These are phyloP conservation scores for Halocynthia aurantium DNA, from an alignment of 23 tunicate species.

Conservation along the genomic window DNA sequence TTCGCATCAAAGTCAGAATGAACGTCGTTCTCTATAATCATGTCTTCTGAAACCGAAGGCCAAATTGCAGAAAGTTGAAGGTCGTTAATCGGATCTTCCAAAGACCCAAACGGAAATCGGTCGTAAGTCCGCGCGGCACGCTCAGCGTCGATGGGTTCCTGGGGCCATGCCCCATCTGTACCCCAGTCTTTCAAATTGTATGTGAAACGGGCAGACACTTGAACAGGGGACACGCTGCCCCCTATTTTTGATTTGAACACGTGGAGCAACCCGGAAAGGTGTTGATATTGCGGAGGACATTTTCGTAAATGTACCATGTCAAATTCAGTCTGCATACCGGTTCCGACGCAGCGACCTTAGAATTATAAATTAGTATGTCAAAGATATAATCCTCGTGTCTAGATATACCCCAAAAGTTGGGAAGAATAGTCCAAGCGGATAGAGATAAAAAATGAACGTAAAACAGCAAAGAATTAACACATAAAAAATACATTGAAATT, in stretches of 20 bases:
- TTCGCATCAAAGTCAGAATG: constrained; percentile 57
- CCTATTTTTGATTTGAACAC: constrained; percentile 55
- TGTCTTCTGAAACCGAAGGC: constrained; percentile 55
- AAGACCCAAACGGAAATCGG: constrained; percentile 38
- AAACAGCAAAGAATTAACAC: too few species aligned
- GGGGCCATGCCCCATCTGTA: constrained; percentile 59
- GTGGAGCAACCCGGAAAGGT: constrained; percentile 47
- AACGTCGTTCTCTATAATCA: constrained; percentile 59
- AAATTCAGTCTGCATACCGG: constrained; percentile 68
- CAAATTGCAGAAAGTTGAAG: constrained; percentile 69
- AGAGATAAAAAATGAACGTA: too few species aligned
- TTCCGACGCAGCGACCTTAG: constrained; percentile 55
- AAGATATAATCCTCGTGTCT: too few species aligned
- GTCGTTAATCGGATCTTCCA: constrained; percentile 75
- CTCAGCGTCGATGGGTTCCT: constrained; percentile 42
- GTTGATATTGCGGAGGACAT: constrained; percentile 58
- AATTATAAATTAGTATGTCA: neutral
- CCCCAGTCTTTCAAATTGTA: constrained; percentile 79
- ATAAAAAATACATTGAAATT: too few species aligned
- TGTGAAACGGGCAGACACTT: constrained; percentile 74
- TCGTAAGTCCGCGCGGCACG: constrained; percentile 47
- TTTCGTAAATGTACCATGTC: constrained; percentile 78
- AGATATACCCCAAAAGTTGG: too few species aligned
- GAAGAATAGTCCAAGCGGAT: too few species aligned
- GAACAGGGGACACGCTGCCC: constrained; percentile 15